Evolutionary conservation across 92 coral and sea anemone genomes (phyloP), one percentile per base, ranked within the genome.

Genomic region (Palythoa caribaeorum): DNA sequence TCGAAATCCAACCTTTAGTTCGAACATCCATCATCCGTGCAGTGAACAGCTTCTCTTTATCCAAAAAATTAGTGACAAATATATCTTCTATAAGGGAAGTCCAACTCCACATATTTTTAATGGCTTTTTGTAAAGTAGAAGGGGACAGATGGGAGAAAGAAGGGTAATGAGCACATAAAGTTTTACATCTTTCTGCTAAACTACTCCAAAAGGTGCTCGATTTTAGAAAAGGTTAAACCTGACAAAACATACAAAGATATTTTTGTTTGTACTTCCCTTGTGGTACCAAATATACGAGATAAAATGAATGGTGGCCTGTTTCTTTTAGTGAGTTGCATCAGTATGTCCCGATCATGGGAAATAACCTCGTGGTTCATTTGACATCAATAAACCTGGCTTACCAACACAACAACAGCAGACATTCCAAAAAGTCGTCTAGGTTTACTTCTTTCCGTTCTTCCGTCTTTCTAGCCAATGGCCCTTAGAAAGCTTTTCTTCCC

Each of bases 401-500:
- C 80, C 74, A 88, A 88, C 48, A 80, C 75, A 37, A 81, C 87
- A 81, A 88, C 88, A 83, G 53, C 74, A n/a, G 85, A 53, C 52
- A 87, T 76, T 38, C 70, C 89, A 47, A 54, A 87, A 38, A 87
- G 89, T 57, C 84, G 76, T 53, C 77, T 63, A 39, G 89, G 89
- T 16, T 74, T 62, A 84, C 14, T 73, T 37, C 88, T 71, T 73
- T 84, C 88, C 2, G 77, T 84, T 76, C 81, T 89, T 39, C 89
- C 92, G 52, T 89, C 92, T 89, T 89, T 89, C 92, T 89, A 84
- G 6, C 85, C 92, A 74, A 89, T 85, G 73, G 89, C 85, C 62
- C 92, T 89, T 2, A 89, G 88, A 40, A 89, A 83, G 65, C 88
- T 89, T 35, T 83, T 76, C 38, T 76, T 63, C 60, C 87, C 87